phyloP scores from a whole-genome alignment of 1,140 invertebrate species.

The Drosophila lacertosa region DNA sequence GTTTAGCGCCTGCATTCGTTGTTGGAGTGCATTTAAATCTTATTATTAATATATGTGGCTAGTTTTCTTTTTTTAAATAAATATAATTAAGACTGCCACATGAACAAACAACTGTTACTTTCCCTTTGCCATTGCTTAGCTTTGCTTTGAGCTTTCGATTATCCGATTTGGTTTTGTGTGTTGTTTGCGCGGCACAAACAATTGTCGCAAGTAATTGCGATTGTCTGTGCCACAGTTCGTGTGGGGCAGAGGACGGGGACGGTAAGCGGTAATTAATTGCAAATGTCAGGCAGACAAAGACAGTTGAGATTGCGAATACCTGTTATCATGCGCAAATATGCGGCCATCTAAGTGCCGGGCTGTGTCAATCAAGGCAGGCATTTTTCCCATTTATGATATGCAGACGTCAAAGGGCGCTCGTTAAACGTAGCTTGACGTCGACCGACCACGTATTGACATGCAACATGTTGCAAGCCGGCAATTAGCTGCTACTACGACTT shows the following conservation, averaged over 20 bases:
- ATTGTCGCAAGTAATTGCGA: slow-evolving; percentile 26
- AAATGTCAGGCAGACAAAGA: slow-evolving; percentile 26
- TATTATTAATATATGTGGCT: not conserved
- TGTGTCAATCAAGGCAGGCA: slow-evolving; percentile 24
- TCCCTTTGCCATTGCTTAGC: no score
- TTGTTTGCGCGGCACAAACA: slow-evolving; percentile 38
- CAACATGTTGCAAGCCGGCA: slow-evolving; percentile 38
- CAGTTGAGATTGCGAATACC: slow-evolving; percentile 22
- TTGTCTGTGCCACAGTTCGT: slow-evolving; percentile 14
- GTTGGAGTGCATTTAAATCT: not conserved
- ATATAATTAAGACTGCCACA: not conserved
- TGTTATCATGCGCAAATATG: slow-evolving; percentile 26
- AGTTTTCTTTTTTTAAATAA: not conserved
- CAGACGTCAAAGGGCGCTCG: not conserved
- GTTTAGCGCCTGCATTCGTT: no score
- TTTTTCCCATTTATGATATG: slow-evolving; percentile 22
- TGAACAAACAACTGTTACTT: slow-evolving; percentile 32
- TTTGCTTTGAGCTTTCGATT: not conserved
- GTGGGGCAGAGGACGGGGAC: no score
- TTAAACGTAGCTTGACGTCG: slow-evolving; percentile 6
- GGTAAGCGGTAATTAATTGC: slow-evolving; percentile 38
- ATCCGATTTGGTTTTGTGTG: no score
- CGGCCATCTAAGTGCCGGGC: slow-evolving; percentile 22
- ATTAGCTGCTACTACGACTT: slow-evolving; percentile 30
- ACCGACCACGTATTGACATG: slow-evolving; percentile 8